A percentile compares a stretch with the other conserved stretches of the same genome.
Evolutionary conservation across 2,888 invertebrate genomes (phyloP).

Genomic region (Chrysolina oricalcia): DNA sequence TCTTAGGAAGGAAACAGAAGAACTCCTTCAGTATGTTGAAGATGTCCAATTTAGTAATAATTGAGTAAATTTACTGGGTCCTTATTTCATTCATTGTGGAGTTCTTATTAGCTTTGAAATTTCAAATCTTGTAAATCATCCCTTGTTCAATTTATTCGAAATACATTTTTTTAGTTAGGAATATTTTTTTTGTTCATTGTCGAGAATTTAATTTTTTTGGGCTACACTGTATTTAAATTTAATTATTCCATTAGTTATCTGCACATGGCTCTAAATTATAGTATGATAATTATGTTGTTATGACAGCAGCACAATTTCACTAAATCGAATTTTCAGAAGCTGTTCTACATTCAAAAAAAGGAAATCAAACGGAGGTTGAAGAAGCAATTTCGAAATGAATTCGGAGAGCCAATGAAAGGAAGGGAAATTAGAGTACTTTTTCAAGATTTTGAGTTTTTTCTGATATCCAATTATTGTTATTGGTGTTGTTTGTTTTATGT

Average conservation of each 20-base stretch:
- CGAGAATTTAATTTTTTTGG: neutral
- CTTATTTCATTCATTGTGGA: neutral
- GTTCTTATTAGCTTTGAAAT: slow-evolving; percentile 8
- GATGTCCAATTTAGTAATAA: neutral
- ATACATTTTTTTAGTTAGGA: neutral
- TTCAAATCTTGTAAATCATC: neutral
- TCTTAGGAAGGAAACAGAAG: too few relatives aligned
- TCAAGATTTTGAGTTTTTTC: too few relatives aligned
- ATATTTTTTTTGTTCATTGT: neutral
- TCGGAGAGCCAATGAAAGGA: slow-evolving; percentile 19
- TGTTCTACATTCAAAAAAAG: neutral
- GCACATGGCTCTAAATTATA: neutral
- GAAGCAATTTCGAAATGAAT: slow-evolving; percentile 13
- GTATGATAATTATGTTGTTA: neutral
- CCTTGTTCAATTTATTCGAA: too few relatives aligned
- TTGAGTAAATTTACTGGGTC: neutral
- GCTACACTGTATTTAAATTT: neutral
- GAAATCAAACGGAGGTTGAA: too few relatives aligned
- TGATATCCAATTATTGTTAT: too few relatives aligned
- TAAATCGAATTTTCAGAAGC: neutral
- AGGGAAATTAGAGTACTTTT: too few relatives aligned
- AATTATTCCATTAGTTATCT: neutral
- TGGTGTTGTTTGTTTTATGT: too few relatives aligned
- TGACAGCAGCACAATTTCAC: neutral
- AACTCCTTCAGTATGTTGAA: slow-evolving; percentile 21